Percentiles rank a stretch among this genome's conserved stretches.
Conservation (phyloP, 2,888 invertebrate species). For the Liopterus haemorrhoidalis region DNA sequence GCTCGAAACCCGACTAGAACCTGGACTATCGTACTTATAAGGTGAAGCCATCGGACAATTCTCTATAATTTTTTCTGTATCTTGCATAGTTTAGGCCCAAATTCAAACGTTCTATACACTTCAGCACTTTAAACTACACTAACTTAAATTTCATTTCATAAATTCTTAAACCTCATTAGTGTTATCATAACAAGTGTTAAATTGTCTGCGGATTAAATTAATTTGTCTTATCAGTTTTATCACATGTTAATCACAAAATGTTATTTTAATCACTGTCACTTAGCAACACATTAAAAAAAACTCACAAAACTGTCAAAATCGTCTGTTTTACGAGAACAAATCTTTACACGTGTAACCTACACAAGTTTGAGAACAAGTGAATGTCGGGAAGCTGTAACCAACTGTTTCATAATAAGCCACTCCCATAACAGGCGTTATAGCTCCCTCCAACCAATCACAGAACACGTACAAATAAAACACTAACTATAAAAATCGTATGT, state of each 20-base stretch:
- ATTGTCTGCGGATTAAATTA: too few species aligned
- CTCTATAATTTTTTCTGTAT: conserved; percentile 40
- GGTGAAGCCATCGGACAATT: conserved; percentile 39
- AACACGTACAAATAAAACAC: conserved; percentile 27
- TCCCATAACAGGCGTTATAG: conserved; percentile 32
- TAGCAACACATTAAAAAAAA: too few species aligned
- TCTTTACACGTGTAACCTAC: conserved; percentile 18
- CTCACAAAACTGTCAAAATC: conserved; percentile 12
- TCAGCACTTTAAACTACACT: not conserved
- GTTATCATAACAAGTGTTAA: too few species aligned
- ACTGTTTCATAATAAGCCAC: conserved; percentile 35
- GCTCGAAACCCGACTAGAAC: conserved; percentile 46
- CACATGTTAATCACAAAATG: too few species aligned
- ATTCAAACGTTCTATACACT: too few species aligned
- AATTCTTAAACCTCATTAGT: too few species aligned
- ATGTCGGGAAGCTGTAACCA: conserved; percentile 39
- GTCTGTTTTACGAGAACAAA: not conserved
- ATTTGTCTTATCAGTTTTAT: too few species aligned
- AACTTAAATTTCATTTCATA: too few species aligned
- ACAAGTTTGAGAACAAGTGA: conserved; percentile 45
- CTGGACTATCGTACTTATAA: conserved; percentile 41
- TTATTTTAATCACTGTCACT: too few species aligned
- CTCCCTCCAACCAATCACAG: conserved; percentile 40
- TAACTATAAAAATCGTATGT: conserved; percentile 15
- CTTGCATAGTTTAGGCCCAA: conserved; percentile 42